Conservation (phyloP, 1,140 invertebrate genomes). For the Bombus polaris region DNA sequence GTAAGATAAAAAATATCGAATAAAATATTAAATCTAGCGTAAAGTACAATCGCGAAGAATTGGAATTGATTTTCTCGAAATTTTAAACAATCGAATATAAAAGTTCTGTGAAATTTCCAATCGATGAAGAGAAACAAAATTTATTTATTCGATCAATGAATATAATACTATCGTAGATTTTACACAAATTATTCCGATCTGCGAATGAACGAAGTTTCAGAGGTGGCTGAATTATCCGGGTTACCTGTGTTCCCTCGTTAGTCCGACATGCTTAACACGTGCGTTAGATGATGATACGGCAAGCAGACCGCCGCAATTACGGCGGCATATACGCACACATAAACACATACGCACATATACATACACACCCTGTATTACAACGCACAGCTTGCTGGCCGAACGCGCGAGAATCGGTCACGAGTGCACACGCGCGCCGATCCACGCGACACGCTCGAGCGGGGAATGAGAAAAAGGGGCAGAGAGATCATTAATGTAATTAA, state of each 20-base stretch:
- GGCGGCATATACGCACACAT: neutral
- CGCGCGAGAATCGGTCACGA: neutral
- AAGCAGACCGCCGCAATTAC: constrained; percentile 23
- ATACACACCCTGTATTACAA: neutral
- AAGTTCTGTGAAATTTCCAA: neutral
- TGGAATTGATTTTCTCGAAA: neutral
- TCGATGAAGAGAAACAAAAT: neutral
- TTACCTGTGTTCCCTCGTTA: constrained; percentile 15
- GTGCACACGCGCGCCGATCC: neutral
- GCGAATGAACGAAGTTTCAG: neutral
- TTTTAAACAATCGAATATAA: neutral
- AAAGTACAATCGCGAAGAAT: neutral
- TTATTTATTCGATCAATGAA: neutral
- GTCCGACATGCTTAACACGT: constrained; percentile 35
- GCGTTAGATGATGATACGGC: constrained; percentile 31
- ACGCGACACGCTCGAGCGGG: neutral
- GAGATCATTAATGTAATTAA: constrained; percentile 61
- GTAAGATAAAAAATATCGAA: neutral
- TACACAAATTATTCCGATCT: neutral
- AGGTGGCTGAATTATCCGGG: neutral
- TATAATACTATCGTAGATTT: neutral
- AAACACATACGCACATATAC: neutral
- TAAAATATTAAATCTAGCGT: neutral
- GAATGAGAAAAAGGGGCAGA: constrained; percentile 7
- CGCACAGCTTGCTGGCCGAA: neutral